Conservation (phyloP, 35 echinoderm and acorn worm species). For the Strongylocentrotus purpuratus region DNA sequence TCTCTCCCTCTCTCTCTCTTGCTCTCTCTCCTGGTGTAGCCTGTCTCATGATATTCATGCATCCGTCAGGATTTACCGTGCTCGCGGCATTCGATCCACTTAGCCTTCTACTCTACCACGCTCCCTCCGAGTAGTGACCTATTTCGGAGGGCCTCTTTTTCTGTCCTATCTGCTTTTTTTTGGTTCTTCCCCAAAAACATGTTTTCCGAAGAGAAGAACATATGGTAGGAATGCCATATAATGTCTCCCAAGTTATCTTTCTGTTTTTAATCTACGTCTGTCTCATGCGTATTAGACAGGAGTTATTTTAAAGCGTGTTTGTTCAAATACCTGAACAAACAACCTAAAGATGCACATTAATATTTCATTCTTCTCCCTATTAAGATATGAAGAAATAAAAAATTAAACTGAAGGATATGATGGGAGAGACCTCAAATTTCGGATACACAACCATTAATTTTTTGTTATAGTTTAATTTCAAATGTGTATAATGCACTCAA, state of each 20-base stretch:
- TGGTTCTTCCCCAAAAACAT: neutral
- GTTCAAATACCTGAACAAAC: neutral
- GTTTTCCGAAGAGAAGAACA: neutral
- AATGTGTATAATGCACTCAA: too few species aligned
- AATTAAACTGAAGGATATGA: too few species aligned
- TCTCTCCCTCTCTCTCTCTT: too few species aligned
- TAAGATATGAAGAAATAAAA: neutral
- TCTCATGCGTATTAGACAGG: neutral
- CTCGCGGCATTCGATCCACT: slow-evolving; percentile 2
- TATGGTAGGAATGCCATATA: neutral
- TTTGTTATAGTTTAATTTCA: too few species aligned
- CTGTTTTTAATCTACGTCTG: neutral
- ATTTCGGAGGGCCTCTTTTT: slow-evolving; percentile 1
- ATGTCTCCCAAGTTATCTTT: neutral
- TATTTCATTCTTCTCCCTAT: neutral
- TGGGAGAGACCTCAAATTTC: too few species aligned
- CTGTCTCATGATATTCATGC: slow-evolving; percentile 1
- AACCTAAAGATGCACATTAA: too few species aligned
- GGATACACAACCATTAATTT: too few species aligned
- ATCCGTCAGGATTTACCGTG: neutral
- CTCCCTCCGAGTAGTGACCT: neutral
- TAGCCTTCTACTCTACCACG: neutral
- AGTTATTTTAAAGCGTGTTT: neutral
- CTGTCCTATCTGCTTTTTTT: neutral
- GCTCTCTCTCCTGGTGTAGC: neutral